Evolutionary conservation across 2,888 invertebrate genomes (phyloP), one percentile per base, ranked within the genome.

Genomic region (Hirtodrosophila cameraria): DNA sequence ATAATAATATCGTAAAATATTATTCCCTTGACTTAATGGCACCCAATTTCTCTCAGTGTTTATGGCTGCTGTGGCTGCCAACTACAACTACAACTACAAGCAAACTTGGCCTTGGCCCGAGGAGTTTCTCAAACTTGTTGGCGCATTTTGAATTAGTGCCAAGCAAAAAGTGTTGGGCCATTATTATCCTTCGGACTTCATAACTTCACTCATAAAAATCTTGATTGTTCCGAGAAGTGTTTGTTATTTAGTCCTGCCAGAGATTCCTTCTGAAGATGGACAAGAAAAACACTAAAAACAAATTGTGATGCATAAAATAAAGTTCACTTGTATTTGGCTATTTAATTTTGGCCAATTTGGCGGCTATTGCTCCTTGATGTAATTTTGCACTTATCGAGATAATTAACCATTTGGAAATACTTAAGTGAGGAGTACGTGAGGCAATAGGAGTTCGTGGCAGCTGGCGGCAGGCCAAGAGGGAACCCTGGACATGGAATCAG

Each of bases 171-270:
- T 90, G 90, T 89, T 89, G 88, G 87, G 80, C 80, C 85, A 90
- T 90, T 89, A 90, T 89, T 89, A 89, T 90, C 88, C 80, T 82
- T 87, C 81, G 79, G 88, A 89, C 86, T 89, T 89, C 86, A 89
- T 90, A 89, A 87, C 83, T 88, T 70, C 42, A 52, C 62, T 64
- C 81, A 64, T 75, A 77, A 80, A 69, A 77, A 62, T 81, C 63
- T 75, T 72, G 78, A 84, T 75, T 68, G 82, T 58, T 61, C 31
- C 45, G 41, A 27, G 46, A 43, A 38, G 25, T 11, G 18, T 25
- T 12, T 33, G 41, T 15, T 16, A 23, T n/a, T 15, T 27, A 23
- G 35, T 41, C 42, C 33, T 27, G 6, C 8, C 6, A 28, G 12
- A 35, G 46, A 54, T 52, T 35, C 15, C 2, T 5, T 31, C 11